Evolutionary conservation across 2,888 invertebrate genomes (phyloP).

Genomic region (Cistogaster globosa): DNA sequence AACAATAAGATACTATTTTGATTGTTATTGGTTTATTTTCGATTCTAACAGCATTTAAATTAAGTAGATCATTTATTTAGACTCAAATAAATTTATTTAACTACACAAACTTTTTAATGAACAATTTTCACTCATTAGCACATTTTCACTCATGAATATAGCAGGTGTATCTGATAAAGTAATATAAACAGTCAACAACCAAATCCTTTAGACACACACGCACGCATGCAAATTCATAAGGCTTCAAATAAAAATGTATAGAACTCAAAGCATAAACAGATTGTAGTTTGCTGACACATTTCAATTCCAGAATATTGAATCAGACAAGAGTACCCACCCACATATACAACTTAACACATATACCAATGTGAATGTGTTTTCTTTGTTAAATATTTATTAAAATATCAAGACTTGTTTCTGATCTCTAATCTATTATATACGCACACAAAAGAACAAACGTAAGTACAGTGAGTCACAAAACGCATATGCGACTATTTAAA

Average conservation of each 20-base stretch:
- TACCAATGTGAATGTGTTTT: neutral
- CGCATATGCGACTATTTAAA: too few species aligned
- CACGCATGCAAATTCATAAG: too few species aligned
- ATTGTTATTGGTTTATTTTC: neutral
- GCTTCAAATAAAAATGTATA: too few species aligned
- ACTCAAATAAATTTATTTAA: slow-evolving; percentile 13
- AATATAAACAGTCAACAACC: neutral
- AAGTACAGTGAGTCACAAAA: neutral
- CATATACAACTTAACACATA: neutral
- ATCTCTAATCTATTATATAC: neutral
- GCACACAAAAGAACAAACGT: neutral
- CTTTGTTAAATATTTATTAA: neutral
- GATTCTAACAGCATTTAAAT: slow-evolving; percentile 1
- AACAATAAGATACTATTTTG: neutral
- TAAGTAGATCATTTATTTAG: too few species aligned
- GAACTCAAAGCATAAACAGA: too few species aligned
- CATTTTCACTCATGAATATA: too few species aligned
- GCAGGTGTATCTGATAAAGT: slow-evolving; percentile 13
- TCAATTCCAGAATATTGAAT: too few species aligned
- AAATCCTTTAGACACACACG: neutral
- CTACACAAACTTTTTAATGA: slow-evolving; percentile 20
- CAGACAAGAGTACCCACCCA: too few species aligned
- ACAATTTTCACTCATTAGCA: neutral
- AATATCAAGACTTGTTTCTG: neutral
- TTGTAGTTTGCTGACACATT: too few species aligned